Base-by-base conservation (phyloP, 2,888 invertebrate species). In the Lottia scabra region DNA sequence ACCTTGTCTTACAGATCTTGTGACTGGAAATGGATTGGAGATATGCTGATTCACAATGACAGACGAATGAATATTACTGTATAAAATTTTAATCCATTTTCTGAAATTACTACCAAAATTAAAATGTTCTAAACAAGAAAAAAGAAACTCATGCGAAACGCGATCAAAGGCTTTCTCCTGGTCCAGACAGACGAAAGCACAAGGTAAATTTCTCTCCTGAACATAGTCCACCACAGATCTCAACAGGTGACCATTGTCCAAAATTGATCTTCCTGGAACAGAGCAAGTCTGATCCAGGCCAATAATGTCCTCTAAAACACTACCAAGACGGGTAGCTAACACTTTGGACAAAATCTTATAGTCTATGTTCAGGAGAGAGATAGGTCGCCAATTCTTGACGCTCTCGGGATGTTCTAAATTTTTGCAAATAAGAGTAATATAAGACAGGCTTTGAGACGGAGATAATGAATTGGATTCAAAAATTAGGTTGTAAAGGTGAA, bases 341-440 rank as follows among this genome's bases (percentile, higher is more conserved):
- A 73, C 30, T 76, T 81, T 81, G 1, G 80, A 78, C 6, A 81
- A 44, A 65, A 80, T 76, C 73, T 81, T 80, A 19, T 78, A 71
- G 67, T 81, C 79, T 15, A 76, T 45, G 72, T 80, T 78, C 27
- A 81, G 65, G 3, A 80, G 56, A 8, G 79, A 79, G 43, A 81
- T 81, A 5, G 80, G 82, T 12, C 80, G 63, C 67, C 77, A 81
- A 66, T 73, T 73, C 72, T 79, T 78, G 63, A 81, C 65, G 67
- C 72, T 26, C 15, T 67, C 38, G 6, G 71, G 44, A 30, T 78
- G 68, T 38, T 63, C 30, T 43, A 26, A 23, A 38, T 80, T 78
- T 78, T 80, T 80, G 68, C 78, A 78, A 48, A 81, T 65, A 43
- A 77, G 70, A 30, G 74, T 71, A 19, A 77, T 75, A 62, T 68